Evolutionary conservation across 2,888 invertebrate genomes (phyloP), one percentile per base, ranked within the genome.

Genomic region (Megastigmus dorsalis): DNA sequence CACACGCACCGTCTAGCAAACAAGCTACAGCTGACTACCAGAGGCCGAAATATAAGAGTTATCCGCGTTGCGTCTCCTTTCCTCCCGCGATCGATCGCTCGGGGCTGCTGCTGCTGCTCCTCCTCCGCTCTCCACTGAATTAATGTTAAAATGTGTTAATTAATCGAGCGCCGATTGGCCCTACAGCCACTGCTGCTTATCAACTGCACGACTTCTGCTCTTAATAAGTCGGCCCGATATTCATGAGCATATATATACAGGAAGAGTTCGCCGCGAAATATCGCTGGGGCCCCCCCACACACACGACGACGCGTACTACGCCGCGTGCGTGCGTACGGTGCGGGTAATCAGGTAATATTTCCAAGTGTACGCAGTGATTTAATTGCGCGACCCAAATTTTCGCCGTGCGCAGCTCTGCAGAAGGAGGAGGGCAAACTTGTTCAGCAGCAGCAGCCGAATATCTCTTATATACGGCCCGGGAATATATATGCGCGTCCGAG

Each of bases 71-170:
- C n/a, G n/a, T n/a, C n/a, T n/a, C n/a, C n/a, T n/a, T n/a, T n/a
- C n/a, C n/a, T n/a, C n/a, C n/a, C 10, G 28, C 33, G 10, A 28
- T 43, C 52, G 45, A 18, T 36, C 38, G 41, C 26, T 38, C n/a
- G 15, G 36, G 41, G 15, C 0, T 43, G 26, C n/a, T n/a, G n/a
- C n/a, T n/a, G n/a, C n/a, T n/a, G n/a, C n/a, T n/a, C n/a, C n/a
- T n/a, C n/a, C n/a, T n/a, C n/a, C n/a, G n/a, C n/a, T n/a, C n/a
- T n/a, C n/a, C n/a, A 20, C 10, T 1, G 63, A 41, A 73, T 52
- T 62, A 67, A 67, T 41, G 52, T 66, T 67, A 52, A 67, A 67
- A 67, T 73, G 73, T 73, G 73, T 73, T 73, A 73, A 73, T 73
- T 67, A 67, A 73, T 66, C 54, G 67, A 38, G 60, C 33, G 43